Evolutionary conservation across 2,113 vertebrate genomes (phyloP).

Genomic region (Vulpes lagopus): DNA sequence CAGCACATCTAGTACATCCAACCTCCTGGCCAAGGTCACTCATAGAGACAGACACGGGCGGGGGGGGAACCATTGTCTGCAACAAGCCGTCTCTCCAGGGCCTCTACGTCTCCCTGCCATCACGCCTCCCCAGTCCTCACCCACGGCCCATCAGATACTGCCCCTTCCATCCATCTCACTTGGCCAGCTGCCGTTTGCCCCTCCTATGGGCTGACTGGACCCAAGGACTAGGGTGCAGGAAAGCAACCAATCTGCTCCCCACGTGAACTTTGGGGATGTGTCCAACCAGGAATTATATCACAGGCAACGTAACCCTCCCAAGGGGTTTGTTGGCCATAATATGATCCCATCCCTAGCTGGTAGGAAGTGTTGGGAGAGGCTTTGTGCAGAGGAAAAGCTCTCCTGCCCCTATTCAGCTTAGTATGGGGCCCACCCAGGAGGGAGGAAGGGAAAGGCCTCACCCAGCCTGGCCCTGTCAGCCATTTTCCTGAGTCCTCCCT

Average conservation of each 20-base stretch:
- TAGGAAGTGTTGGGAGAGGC: background rate
- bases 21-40: background rate
- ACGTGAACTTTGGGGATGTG: rapidly evolving
- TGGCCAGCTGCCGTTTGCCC: background rate
- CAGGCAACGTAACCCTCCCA: background rate
- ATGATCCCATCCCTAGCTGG: background rate
- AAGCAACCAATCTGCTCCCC: background rate
- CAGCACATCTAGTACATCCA: background rate
- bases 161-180: background rate
- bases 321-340: background rate
- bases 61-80: background rate
- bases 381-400: background rate
- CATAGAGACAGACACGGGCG: rapidly evolving
- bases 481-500: background rate
- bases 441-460: background rate
- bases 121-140: background rate
- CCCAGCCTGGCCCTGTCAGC: rapidly evolving
- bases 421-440: rapidly evolving
- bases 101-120: background rate
- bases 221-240: background rate
- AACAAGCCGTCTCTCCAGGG: no score
- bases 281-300: background rate
- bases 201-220: background rate
- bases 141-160: background rate
- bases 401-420: background rate